Evolutionary conservation across 2,797 vertebrate species (phyloP), one percentile per base, ranked within the genome.

Genomic region (Molossus molossus): DNA sequence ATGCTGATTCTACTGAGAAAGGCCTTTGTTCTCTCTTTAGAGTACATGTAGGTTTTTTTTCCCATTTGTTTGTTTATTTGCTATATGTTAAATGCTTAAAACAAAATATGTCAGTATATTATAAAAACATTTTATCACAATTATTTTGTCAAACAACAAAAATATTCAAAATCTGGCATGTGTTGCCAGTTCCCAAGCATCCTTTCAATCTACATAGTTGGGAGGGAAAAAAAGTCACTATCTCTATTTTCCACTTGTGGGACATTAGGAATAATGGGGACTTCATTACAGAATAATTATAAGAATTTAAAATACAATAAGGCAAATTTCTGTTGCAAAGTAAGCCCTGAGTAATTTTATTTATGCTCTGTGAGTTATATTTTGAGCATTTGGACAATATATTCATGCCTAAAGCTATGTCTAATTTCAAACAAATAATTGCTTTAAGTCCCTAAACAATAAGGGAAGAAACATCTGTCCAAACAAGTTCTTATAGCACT

Each of bases 371-470:
- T 67, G 5, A 76, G 45, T 53, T 92, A 33, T 45, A 87, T 37
- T 86, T 81, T 79, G 25, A 92, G 17, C 45, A 6, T 3, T n/a
- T 45, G 1, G 48, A 75, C 8, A 76, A 87, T 58, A 57, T 53
- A 69, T 27, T 72, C 57, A 90, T 84, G 53, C 45, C 76, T 81
- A 91, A 85, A 62, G 65, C 53, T 76, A 55, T n/a, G 11, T 67
- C 87, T 90, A 94, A 80, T 37, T 58, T 83, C 14, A 37, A 58
- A 18, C 55, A 53, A 94, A 82, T 85, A 90, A 94, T 50, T 83
- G 37, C 76, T 80, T 62, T 64, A 83, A 67, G 12, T 88, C 73
- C 25, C 62, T 76, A 81, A 90, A 48, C 48, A 83, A 27, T 3
- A 73, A 27, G 29, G 23, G 64, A 80, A 81, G 17, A 84, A 82